A percentile compares a stretch with the other conserved stretches of the same genome.
These are phyloP conservation scores for Ephydatia muelleri DNA, from an alignment of 37 sponge, comb jelly and placozoan species.

Conservation along the genomic window DNA sequence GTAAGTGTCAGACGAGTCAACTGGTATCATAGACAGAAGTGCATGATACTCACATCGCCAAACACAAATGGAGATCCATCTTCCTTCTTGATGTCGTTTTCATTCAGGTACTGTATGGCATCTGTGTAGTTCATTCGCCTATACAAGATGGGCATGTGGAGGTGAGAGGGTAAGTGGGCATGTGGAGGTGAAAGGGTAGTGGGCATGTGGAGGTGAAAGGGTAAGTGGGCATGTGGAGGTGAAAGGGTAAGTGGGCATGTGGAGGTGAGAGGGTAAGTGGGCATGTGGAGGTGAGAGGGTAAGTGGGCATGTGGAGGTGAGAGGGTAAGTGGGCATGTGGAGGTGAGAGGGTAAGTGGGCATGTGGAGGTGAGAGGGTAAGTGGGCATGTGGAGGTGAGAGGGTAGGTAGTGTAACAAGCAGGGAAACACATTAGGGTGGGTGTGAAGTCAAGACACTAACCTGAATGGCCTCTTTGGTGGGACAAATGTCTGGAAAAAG, in stretches of 20 bases:
- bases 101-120: constrained; percentile 87
- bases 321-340: no score
- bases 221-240: no score
- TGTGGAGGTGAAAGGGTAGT: constrained; percentile 4
- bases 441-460: constrained; percentile 41
- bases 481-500: constrained; percentile 58
- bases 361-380: no score
- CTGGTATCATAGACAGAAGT: not conserved
- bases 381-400: no score
- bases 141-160: not conserved
- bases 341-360: no score
- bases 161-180: no score
- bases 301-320: no score
- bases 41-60: constrained; percentile 71
- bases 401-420: no score
- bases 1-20: not conserved
- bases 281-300: no score
- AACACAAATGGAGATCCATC: constrained; percentile 94
- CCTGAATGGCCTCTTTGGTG: constrained; percentile 90
- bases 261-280: no score
- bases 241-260: no score
- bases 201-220: not conserved
- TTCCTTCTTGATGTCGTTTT: constrained; percentile 91
- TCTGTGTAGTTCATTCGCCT: constrained; percentile 96
- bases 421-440: not conserved